Percentiles rank a stretch among this genome's conserved stretches.
These are phyloP conservation scores for Penaeus indicus DNA, from an alignment of 1,140 invertebrate genomes.

Conservation along the genomic window DNA sequence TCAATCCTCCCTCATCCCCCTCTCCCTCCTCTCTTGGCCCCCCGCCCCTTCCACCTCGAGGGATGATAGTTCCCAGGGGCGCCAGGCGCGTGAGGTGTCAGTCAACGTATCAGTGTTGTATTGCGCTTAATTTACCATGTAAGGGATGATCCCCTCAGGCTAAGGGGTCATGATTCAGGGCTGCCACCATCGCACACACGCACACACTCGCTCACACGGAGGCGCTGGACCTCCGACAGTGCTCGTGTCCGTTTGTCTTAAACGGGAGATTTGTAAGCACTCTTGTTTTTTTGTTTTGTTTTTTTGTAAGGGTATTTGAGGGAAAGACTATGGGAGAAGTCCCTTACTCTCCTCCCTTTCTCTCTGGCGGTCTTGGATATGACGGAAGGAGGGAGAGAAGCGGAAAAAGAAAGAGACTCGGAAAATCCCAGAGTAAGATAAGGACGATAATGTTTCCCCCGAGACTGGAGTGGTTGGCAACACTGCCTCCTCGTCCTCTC, in stretches of 20 bases:
- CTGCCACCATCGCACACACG: not conserved
- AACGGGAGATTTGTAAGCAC: too few species aligned
- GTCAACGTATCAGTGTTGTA: slow-evolving; percentile 63
- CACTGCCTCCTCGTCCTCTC: not conserved
- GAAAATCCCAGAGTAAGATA: not conserved
- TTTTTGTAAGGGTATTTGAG: too few species aligned
- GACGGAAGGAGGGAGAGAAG: not conserved
- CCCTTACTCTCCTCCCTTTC: too few species aligned
- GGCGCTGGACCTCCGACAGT: too few species aligned
- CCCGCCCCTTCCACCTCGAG: not conserved
- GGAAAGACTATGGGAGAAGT: too few species aligned
- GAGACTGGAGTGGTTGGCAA: too few species aligned
- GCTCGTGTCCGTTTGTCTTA: too few species aligned
- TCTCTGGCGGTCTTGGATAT: too few species aligned
- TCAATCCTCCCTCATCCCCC: not conserved
- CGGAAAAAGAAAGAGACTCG: not conserved
- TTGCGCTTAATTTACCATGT: slow-evolving; percentile 66
- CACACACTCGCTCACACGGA: not conserved
- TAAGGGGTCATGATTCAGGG: not conserved
- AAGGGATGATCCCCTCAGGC: slow-evolving; percentile 58
- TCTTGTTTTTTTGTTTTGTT: too few species aligned
- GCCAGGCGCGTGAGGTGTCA: slow-evolving; percentile 59
- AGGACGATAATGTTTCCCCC: not conserved
- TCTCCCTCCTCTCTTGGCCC: not conserved
- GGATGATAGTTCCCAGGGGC: slow-evolving; percentile 46